A percentile compares a stretch with the other conserved stretches of the same genome.
Evolutionary conservation across 2,113 vertebrate genomes (phyloP).

Genomic region (Aptenodytes patagonicus): DNA sequence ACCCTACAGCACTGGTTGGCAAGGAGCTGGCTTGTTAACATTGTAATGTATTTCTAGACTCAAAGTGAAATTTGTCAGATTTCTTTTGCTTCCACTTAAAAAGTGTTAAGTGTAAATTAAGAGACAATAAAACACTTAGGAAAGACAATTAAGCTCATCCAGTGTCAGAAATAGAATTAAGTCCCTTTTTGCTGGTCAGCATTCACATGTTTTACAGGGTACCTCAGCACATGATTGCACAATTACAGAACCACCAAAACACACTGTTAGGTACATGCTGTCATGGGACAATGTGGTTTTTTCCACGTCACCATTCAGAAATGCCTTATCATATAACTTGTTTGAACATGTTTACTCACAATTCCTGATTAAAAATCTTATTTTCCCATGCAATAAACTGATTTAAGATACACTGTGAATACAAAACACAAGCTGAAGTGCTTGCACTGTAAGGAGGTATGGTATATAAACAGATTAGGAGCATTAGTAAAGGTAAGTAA

Average conservation of each 20-base stretch:
- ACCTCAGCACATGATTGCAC: background rate
- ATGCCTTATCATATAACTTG: background rate
- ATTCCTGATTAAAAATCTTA: background rate
- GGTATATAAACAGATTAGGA: slow-evolving; percentile 24
- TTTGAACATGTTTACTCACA: slow-evolving; percentile 4
- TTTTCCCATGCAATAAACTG: background rate
- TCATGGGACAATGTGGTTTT: background rate
- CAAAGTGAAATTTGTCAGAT: background rate
- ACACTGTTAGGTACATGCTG: background rate
- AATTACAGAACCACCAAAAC: background rate
- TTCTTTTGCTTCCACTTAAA: background rate
- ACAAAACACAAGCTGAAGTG: background rate
- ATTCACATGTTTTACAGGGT: background rate
- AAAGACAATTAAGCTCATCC: background rate
- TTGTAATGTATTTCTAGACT: background rate
- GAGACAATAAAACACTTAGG: background rate
- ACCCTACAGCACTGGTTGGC: background rate
- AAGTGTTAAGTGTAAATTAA: background rate
- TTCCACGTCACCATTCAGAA: background rate
- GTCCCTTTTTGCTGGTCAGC: background rate
- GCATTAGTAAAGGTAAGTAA: slow-evolving; percentile 7
- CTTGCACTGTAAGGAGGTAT: background rate
- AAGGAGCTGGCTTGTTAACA: background rate
- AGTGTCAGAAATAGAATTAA: background rate
- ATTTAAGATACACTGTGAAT: background rate